Percentiles rank a stretch among this genome's conserved stretches.
Evolutionary conservation across 2,888 invertebrate genomes (phyloP).

Genomic region (Thera britannica): DNA sequence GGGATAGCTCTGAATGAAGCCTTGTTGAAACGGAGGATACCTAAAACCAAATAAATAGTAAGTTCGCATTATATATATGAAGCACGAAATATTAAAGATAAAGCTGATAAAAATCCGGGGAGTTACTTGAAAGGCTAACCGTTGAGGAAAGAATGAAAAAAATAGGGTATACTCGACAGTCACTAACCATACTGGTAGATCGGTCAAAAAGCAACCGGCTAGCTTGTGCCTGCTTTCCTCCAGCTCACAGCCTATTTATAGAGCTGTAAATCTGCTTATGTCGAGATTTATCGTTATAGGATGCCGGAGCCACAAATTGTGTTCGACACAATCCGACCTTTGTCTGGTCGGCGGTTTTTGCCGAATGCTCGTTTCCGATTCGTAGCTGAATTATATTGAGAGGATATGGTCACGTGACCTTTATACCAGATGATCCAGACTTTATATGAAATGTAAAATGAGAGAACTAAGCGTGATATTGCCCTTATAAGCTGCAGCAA

Average conservation of each 20-base stretch:
- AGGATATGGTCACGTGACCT: neutral
- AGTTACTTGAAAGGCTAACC: no score
- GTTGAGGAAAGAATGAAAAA: neutral
- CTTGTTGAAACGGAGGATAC: no score
- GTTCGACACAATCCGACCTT: constrained; percentile 39
- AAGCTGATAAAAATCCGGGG: no score
- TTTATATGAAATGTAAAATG: neutral
- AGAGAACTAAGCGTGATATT: neutral
- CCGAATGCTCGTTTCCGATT: constrained; percentile 19
- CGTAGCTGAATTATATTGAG: constrained; percentile 5
- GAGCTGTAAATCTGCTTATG: constrained; percentile 73
- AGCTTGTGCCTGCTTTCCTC: constrained; percentile 20
- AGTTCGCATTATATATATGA: no score
- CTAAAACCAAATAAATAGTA: no score
- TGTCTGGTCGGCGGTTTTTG: constrained; percentile 31
- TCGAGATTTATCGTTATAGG: constrained; percentile 73
- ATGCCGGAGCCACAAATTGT: constrained; percentile 59
- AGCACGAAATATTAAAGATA: no score
- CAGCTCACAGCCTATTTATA: constrained; percentile 63
- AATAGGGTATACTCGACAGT: neutral
- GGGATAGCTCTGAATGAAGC: no score
- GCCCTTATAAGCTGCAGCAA: neutral
- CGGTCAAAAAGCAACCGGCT: constrained; percentile 8
- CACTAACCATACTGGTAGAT: neutral
- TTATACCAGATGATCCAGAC: neutral